Base-by-base conservation (phyloP, 1,140 invertebrate genomes). In the Pararge aegeria region DNA sequence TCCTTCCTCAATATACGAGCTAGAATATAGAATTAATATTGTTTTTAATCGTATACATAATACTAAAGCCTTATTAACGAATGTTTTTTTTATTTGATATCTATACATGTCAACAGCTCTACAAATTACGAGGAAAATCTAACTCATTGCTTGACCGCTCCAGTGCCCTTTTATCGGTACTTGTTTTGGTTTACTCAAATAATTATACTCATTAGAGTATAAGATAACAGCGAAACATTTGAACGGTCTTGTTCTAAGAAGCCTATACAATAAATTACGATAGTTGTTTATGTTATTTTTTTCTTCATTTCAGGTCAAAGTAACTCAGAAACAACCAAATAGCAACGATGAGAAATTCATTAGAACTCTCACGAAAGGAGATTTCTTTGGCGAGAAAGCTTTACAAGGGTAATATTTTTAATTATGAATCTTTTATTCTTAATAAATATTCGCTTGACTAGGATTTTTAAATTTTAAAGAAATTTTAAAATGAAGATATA, bases 311-410 rank as follows among this genome's bases (percentile, higher is more conserved):
- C 75, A 91, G 89, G 89, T 91, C 42, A 97, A 96, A 89, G 98
- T 99, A 3, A 99, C 98, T 7, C 98, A 97, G 78, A 97, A 96
- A 76, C 94, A 94, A 71, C 93, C 93, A 6, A 95, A 95, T 68
- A 93, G 92, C 6, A 90, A 92, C 34, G 96, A 98, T 65, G 97
- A 98, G 75, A 96, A 97, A 78, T 97, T 96, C 78, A 97, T 99
- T 53, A 93, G 98, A 46, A 95, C 94, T 56, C 91, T 99, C 13
- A 92, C 94, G 51, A 96, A 97, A 84, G 98, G 98, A 27, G 98
- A 99, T 78, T 99, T 98, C 92, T 99, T 99, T 85, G 98, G 98
- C 2, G 98, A 99, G 87, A 97, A 98, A 87, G 98, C 98, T 20
- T 91, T 99, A 38, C 97, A 98, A 92, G 97, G 97, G 97, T 98